phyloP scores from a whole-genome alignment of 2,888 invertebrate species.

The Candidula unifasciata region DNA sequence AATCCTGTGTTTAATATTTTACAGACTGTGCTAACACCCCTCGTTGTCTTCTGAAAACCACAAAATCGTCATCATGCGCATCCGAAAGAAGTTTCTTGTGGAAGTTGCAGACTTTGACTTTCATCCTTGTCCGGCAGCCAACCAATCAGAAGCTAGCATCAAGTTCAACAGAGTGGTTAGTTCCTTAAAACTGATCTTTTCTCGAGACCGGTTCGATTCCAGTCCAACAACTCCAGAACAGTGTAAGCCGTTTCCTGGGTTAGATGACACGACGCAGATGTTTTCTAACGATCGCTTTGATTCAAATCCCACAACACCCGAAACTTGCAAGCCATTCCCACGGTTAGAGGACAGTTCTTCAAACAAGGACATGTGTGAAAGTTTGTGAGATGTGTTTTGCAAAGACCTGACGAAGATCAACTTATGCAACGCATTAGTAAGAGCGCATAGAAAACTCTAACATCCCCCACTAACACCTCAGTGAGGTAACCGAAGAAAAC shows the following conservation, averaged over 20 bases:
- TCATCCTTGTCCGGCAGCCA: constrained; percentile 57
- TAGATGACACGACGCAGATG: background rate
- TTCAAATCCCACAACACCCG: background rate
- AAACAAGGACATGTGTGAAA: background rate
- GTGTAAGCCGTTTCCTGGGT: background rate
- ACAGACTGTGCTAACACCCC: background rate
- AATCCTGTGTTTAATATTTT: too few species aligned
- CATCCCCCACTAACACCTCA: too few species aligned
- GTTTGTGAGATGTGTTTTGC: background rate
- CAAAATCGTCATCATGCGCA: constrained; percentile 52
- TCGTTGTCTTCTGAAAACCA: constrained; percentile 51
- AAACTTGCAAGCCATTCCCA: background rate
- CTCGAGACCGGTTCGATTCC: background rate
- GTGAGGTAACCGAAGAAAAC: too few species aligned
- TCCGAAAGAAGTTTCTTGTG: constrained; percentile 55
- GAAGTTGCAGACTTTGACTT: constrained; percentile 71
- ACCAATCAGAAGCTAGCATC: background rate
- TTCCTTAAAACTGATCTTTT: constrained; percentile 39
- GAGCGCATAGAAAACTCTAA: too few species aligned
- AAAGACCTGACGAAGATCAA: background rate
- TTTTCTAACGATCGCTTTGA: constrained; percentile 9
- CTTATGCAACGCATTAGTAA: too few species aligned
- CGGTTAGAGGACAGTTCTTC: background rate
- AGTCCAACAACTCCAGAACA: background rate
- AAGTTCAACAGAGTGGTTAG: constrained; percentile 6